These are phyloP conservation scores for Mythimna impura DNA, from an alignment of 2,888 invertebrate species.

Conservation along the genomic window DNA sequence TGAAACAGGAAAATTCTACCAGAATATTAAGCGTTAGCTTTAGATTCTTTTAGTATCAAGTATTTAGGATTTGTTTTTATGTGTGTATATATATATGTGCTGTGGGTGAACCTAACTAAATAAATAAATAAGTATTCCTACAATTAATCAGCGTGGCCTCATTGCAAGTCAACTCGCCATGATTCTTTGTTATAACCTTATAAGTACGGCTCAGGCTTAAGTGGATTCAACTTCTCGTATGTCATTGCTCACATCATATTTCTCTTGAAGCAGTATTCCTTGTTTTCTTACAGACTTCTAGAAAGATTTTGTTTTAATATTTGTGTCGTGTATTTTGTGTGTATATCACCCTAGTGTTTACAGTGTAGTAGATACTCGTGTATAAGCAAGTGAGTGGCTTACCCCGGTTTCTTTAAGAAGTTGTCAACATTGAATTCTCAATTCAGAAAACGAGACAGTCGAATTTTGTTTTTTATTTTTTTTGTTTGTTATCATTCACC, in stretches of 20 bases:
- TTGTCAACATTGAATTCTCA: background rate
- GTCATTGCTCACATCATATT: background rate
- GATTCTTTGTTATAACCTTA: conserved; percentile 24
- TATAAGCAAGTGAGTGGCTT: background rate
- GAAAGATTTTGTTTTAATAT: too few relatives aligned
- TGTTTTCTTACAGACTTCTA: background rate
- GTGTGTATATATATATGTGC: too few relatives aligned
- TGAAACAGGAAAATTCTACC: background rate
- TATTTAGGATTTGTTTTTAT: too few relatives aligned
- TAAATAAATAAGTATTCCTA: background rate
- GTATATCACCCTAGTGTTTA: background rate
- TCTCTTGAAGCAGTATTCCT: background rate
- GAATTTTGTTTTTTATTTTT: background rate
- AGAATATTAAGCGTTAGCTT: too few relatives aligned
- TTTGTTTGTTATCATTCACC: background rate
- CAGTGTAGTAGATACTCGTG: background rate
- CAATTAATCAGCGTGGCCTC: background rate
- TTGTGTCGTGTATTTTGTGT: background rate
- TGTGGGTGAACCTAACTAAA: too few relatives aligned
- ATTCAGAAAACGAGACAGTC: background rate
- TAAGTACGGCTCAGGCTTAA: conserved; percentile 30
- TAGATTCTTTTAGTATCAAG: too few relatives aligned
- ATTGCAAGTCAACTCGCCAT: background rate
- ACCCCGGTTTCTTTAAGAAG: background rate
- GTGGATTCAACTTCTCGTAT: conserved; percentile 37